Evolutionary conservation across 1,140 invertebrate genomes (phyloP), one percentile per base, ranked within the genome.

Genomic region (Anastrepha ludens): DNA sequence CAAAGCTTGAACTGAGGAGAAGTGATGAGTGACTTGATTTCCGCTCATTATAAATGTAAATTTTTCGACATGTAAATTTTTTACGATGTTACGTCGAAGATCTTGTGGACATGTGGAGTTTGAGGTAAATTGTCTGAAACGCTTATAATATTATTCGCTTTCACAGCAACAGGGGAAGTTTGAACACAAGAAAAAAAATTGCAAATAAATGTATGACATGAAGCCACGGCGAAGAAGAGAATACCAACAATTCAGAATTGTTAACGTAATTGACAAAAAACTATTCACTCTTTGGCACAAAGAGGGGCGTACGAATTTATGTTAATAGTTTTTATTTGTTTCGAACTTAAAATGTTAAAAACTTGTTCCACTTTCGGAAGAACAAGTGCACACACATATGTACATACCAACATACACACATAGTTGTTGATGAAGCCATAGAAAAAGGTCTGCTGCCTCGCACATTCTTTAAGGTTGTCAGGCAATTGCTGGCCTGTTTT

Each of bases 281-380:
- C 39, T 5, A 11, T 74, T 17, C 4, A 67, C 39, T 67, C 2
- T 67, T 41, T 64, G 62, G 62, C n/a, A 20, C n/a, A 64, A 17
- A 64, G 65, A 29, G 65, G 29, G 15, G 9, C 41, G 44, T 44
- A 17, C 67, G 67, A 74, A 74, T 17, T 39, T 74, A 8, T 74
- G 67, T 74, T 74, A 74, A 74, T 74, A 74, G 44, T 41, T 74
- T 74, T 74, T 74, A 74, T 47, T 44, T 74, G 15, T 74, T 74
- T 74, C 67, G 15, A 47, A 74, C 67, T 39, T 74, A 7, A 74
- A 74, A 74, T 74, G 67, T 47, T 74, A 47, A 74, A 44, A 39
- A 44, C 13, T 41, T 74, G 67, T 41, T 74, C 67, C 6, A 47
- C 67, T 74, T 47, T 74, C 17, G 67, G 67, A 11, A 47, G 67